Evolutionary conservation across 2,888 invertebrate species (phyloP).

Genomic region (Callyntrura guangdongensis): DNA sequence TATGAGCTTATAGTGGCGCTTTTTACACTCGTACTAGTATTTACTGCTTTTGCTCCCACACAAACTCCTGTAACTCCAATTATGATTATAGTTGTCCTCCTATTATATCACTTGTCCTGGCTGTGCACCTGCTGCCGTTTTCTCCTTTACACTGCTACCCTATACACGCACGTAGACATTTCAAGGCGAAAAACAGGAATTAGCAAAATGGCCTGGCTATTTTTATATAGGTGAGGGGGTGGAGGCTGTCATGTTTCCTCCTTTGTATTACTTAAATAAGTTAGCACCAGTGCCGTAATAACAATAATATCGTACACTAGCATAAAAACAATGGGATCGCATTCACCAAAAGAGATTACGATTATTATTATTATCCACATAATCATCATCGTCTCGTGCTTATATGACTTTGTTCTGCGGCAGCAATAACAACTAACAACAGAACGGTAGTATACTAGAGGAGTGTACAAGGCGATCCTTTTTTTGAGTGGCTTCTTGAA

Average conservation of each 20-base stretch:
- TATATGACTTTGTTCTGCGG: not conserved
- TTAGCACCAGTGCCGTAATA: not conserved
- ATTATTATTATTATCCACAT: not conserved
- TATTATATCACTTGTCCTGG: not conserved
- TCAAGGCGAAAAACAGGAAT: slow-evolving; percentile 40
- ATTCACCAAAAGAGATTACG: slow-evolving; percentile 25
- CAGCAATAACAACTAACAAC: no score
- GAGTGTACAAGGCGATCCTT: not conserved
- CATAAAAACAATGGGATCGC: slow-evolving; percentile 58
- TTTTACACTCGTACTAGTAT: not conserved
- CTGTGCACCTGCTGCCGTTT: not conserved
- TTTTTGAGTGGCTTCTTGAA: slow-evolving; percentile 27
- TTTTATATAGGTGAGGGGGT: slow-evolving; percentile 37
- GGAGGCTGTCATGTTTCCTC: slow-evolving; percentile 30
- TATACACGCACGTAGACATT: slow-evolving; percentile 25
- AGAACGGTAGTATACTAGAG: not conserved
- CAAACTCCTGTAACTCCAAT: not conserved
- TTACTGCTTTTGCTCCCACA: not conserved
- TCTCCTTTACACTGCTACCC: not conserved
- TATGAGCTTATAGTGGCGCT: no score
- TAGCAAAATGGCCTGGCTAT: slow-evolving; percentile 32
- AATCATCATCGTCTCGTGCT: not conserved
- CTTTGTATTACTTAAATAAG: slow-evolving; percentile 27
- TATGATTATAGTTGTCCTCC: not conserved
- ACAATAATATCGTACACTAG: slow-evolving; percentile 10